Conservation (phyloP, 2,113 vertebrate species). For the Gopherus flavomarginatus region DNA sequence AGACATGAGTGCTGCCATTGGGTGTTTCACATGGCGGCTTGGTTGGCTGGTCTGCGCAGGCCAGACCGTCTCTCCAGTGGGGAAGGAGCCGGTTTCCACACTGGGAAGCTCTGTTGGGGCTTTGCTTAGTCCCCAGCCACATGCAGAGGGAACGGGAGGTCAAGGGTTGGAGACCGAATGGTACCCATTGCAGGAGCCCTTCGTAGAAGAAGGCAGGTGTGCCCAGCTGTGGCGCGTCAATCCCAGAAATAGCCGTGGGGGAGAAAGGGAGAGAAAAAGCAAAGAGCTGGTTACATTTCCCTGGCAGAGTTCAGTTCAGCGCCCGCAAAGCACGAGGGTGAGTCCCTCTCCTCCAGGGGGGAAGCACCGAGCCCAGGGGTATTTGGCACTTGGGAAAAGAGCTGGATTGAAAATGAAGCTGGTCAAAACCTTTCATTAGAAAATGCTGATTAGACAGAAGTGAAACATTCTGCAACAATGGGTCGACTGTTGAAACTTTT, state of each 20-base stretch:
- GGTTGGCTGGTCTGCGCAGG: neutral
- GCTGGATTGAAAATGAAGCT: neutral
- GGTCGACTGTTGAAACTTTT: neutral
- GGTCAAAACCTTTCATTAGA: neutral
- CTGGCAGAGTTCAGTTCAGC: rapidly evolving
- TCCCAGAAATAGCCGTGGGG: conserved; percentile 30
- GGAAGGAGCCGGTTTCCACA: neutral
- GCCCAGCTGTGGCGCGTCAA: conserved; percentile 78
- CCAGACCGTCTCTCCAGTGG: neutral
- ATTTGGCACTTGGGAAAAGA: neutral
- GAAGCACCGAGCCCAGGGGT: neutral
- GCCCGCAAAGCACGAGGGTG: rapidly evolving
- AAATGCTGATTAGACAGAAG: neutral
- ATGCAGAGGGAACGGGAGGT: neutral
- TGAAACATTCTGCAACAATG: neutral
- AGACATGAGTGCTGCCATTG: neutral
- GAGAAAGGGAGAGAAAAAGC: conserved; percentile 51
- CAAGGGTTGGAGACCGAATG: neutral
- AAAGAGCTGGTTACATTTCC: conserved; percentile 46
- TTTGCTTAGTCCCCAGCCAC: neutral
- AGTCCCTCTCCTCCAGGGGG: neutral
- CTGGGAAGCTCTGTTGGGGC: neutral
- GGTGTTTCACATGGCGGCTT: neutral
- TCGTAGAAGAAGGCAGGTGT: conserved; percentile 82
- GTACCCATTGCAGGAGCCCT: conserved; percentile 88